phyloP scores from a whole-genome alignment of 2,113 vertebrate species.

The Leptodactylus fuscus region DNA sequence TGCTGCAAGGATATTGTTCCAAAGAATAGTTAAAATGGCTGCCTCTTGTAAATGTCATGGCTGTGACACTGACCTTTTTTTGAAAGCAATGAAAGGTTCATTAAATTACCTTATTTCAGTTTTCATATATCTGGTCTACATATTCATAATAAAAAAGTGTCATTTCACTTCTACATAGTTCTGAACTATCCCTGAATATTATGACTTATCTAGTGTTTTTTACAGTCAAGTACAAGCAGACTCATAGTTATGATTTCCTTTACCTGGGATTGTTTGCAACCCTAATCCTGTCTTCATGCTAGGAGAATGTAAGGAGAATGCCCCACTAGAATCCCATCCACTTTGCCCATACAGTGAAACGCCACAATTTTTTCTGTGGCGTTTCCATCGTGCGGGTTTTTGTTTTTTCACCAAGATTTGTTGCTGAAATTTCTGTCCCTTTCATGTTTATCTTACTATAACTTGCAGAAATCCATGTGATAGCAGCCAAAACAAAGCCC shows the following conservation, averaged over 20 bases:
- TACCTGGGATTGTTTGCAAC: too few species aligned
- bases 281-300: too few species aligned
- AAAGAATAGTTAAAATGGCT: slow-evolving; percentile 28
- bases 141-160: not conserved
- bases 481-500: too few species aligned
- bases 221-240: not conserved
- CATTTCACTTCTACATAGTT: not conserved
- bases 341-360: too few species aligned
- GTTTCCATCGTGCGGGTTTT: too few species aligned
- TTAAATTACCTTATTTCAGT: slow-evolving; percentile 3
- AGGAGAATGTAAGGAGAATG: too few species aligned
- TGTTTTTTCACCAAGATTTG: too few species aligned
- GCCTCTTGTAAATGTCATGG: slow-evolving; percentile 29
- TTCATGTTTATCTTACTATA: too few species aligned
- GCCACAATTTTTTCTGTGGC: too few species aligned
- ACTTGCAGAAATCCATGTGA: too few species aligned
- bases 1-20: not conserved
- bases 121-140: slow-evolving; percentile 14
- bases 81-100: slow-evolving; percentile 11
- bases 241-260: not conserved
- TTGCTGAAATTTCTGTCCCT: too few species aligned
- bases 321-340: too few species aligned
- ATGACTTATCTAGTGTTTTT: not conserved
- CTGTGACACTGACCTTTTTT: slow-evolving; percentile 30
- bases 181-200: not conserved